Base-by-base conservation (phyloP, 2,888 invertebrate species). In the Bellardia pandia region DNA sequence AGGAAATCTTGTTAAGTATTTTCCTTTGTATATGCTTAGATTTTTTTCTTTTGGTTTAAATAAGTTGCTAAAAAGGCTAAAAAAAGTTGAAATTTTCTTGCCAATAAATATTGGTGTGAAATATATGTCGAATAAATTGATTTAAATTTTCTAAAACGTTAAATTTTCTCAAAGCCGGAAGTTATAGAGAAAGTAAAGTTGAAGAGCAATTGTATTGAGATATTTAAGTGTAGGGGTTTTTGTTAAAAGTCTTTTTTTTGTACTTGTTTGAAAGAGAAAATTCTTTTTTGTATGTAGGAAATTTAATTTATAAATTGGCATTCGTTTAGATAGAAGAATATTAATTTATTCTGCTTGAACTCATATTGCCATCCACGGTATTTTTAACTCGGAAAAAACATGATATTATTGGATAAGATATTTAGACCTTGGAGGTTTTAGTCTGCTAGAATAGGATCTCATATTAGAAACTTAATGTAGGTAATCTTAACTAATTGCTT, bases 1-100 rank as follows among this genome's bases (percentile, higher is more conserved):
- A 77, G 77, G 82, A 86, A 82, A 82, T 86, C 77, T 66, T 86
- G 66, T 78, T 82, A 71, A 77, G 64, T 64, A 66, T 75, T 78
- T 74, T 85, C 66, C 33, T 48, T 45, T 58, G 58, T 69, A n/a
- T n/a, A 4, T 37, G 37, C 37, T 37, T 37, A 16, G n/a, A 30
- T 60, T 33, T 64, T 64, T 62, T 53, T 77, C 60, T n/a, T 58
- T 58, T 16, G 30, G 30, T 58, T 30, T 75, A 23, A 42, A 56
- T 53, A 16, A 16, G 60, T n/a, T 48, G 56, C 6, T 42, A 23
- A 13, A 8, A 69, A 76, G 62, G 48, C 13, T 2, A 0, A 23
- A 23, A 64, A 72, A 62, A 62, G 13, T 37, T 11, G n/a, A 40
- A 37, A 60, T 51, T 68, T 37, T 62, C 23, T 71, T 51, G n/a